These are phyloP conservation scores for Lithophane ornitopus DNA, from an alignment of 2,888 invertebrate genomes.

Conservation along the genomic window DNA sequence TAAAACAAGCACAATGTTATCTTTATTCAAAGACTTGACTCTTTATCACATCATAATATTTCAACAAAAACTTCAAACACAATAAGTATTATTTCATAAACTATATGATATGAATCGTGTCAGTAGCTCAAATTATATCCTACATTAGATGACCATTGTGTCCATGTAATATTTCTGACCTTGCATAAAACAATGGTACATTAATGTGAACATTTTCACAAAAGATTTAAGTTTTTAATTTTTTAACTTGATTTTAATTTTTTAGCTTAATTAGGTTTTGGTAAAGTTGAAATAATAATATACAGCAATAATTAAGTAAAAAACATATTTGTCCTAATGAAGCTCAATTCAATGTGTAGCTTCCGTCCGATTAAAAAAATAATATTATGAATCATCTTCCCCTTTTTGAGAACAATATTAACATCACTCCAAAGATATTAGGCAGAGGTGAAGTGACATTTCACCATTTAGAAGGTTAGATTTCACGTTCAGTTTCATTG, in stretches of 20 bases:
- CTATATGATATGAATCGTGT: constrained; percentile 24
- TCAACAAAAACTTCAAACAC: background rate
- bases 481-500: too few species aligned
- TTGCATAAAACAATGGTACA: constrained; percentile 49
- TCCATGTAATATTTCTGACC: constrained; percentile 51
- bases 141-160: constrained; percentile 35
- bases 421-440: background rate
- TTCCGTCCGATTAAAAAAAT: background rate
- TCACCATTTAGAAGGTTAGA: background rate
- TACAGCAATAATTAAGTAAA: constrained; percentile 18
- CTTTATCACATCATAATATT: constrained; percentile 5
- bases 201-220: constrained; percentile 48
- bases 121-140: constrained; percentile 32
- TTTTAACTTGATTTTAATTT: constrained; percentile 11
- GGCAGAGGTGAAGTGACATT: background rate
- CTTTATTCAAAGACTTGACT: background rate
- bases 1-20: background rate
- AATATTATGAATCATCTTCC: background rate
- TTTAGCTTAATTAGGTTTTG: constrained; percentile 34
- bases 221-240: constrained; percentile 33
- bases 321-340: constrained; percentile 2
- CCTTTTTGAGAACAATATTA: background rate
- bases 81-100: constrained; percentile 23
- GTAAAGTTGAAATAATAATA: constrained; percentile 15
- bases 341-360: background rate